Conservation (phyloP, 2,888 invertebrate species). For the Anthrax anthrax region DNA sequence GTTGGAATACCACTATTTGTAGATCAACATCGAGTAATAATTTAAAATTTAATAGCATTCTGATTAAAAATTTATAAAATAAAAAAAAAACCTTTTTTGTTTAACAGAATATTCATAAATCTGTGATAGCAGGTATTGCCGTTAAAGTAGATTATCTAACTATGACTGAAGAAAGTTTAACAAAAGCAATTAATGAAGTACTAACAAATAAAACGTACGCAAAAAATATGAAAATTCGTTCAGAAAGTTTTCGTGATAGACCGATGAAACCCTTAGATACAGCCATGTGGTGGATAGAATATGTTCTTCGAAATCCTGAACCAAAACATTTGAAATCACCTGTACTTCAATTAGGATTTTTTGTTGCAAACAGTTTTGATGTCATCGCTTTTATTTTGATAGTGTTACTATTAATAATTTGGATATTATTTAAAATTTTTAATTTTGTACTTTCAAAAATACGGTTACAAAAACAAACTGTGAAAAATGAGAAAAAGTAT, state of each 20-base stretch:
- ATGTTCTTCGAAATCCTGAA: constrained; percentile 39
- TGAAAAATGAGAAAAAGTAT: not conserved
- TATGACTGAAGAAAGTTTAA: constrained; percentile 11
- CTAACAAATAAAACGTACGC: constrained; percentile 11
- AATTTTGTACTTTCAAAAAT: not conserved
- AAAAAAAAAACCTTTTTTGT: too few relatives aligned
- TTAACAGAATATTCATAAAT: constrained; percentile 7
- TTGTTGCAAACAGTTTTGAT: not conserved
- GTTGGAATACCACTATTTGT: constrained; percentile 22
- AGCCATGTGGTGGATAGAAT: constrained; percentile 46
- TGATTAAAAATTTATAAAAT: too few relatives aligned
- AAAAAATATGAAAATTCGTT: constrained; percentile 26
- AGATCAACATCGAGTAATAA: constrained; percentile 19
- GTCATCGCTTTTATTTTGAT: not conserved
- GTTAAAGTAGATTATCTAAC: constrained; percentile 13
- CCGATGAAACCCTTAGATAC: constrained; percentile 39
- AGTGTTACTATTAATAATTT: not conserved
- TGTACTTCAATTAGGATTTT: constrained; percentile 29
- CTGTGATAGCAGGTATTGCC: constrained; percentile 13
- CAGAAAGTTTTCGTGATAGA: constrained; percentile 36
- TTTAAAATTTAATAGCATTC: not conserved
- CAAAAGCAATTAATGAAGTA: constrained; percentile 12
- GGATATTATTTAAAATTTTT: not conserved
- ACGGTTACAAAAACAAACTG: not conserved
- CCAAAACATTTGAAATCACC: constrained; percentile 36